These are phyloP conservation scores for Campylomormyrus numenius DNA, from an alignment of 2,113 vertebrate species.

Conservation along the genomic window DNA sequence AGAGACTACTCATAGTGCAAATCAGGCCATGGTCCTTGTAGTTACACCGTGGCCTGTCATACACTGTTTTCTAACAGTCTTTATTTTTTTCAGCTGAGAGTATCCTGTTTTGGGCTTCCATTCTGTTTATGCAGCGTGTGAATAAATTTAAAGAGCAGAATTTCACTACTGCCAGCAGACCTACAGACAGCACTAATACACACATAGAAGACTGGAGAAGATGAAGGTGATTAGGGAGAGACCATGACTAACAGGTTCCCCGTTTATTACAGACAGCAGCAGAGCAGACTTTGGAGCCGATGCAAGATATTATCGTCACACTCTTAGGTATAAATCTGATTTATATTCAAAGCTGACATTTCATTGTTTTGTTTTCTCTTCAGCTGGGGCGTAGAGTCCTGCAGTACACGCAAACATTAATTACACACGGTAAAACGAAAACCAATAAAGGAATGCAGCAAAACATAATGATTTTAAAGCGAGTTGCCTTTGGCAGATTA, in stretches of 20 bases:
- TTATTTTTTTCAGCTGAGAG: background rate
- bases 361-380: background rate
- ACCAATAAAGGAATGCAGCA: background rate
- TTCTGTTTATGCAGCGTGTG: background rate
- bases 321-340: background rate
- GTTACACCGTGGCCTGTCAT: background rate
- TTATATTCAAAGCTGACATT: conserved; percentile 8
- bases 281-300: background rate
- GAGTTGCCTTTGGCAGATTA: background rate
- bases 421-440: background rate
- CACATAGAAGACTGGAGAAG: background rate
- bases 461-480: conserved; percentile 1
- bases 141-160: background rate
- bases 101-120: background rate
- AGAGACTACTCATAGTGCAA: background rate
- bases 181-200: background rate
- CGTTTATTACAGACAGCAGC: background rate
- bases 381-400: background rate
- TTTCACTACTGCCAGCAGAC: background rate
- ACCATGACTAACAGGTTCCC: background rate
- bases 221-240: background rate
- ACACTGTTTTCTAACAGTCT: background rate
- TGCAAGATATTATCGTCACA: background rate
- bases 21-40: background rate
- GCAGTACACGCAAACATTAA: background rate